Conservation (phyloP, 1,140 invertebrate species). For the Forficula auricularia region DNA sequence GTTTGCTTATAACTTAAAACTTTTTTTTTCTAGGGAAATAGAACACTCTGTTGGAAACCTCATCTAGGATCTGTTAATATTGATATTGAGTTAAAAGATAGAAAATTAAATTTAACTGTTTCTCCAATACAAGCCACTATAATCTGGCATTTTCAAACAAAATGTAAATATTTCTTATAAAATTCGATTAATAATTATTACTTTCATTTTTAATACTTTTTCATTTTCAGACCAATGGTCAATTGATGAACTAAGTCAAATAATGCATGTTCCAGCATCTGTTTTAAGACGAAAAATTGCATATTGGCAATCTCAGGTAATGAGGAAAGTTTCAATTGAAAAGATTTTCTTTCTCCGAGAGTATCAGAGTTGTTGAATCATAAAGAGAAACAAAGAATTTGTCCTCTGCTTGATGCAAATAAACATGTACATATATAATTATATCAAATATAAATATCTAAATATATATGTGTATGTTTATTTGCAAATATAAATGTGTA, state of each 20-base stretch:
- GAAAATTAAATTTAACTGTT: slow-evolving; percentile 65
- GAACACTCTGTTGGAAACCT: slow-evolving; percentile 85
- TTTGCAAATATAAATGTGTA: too few relatives aligned
- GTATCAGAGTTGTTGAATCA: too few relatives aligned
- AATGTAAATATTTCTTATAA: slow-evolving; percentile 35
- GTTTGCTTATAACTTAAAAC: too few relatives aligned
- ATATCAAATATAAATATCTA: too few relatives aligned
- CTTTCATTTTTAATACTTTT: slow-evolving; percentile 2
- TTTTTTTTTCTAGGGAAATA: slow-evolving; percentile 41
- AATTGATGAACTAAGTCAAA: slow-evolving; percentile 63
- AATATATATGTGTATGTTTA: too few relatives aligned
- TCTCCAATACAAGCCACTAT: slow-evolving; percentile 87
- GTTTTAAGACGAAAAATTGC: slow-evolving; percentile 66
- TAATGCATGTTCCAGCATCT: slow-evolving; percentile 68
- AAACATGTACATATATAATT: too few relatives aligned
- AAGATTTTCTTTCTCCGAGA: too few relatives aligned
- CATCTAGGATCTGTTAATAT: slow-evolving; percentile 82
- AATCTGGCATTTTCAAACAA: slow-evolving; percentile 84
- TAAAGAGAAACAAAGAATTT: too few relatives aligned
- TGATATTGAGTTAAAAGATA: slow-evolving; percentile 74
- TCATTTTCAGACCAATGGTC: slow-evolving; percentile 49
- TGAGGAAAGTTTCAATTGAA: too few relatives aligned
- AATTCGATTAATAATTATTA: background rate
- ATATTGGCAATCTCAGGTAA: slow-evolving; percentile 67
- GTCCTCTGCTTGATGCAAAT: too few relatives aligned